Percentiles rank a stretch among this genome's conserved stretches.
Evolutionary conservation across 2,113 vertebrate species (phyloP).

Genomic region (Myxocyprinus asiaticus): DNA sequence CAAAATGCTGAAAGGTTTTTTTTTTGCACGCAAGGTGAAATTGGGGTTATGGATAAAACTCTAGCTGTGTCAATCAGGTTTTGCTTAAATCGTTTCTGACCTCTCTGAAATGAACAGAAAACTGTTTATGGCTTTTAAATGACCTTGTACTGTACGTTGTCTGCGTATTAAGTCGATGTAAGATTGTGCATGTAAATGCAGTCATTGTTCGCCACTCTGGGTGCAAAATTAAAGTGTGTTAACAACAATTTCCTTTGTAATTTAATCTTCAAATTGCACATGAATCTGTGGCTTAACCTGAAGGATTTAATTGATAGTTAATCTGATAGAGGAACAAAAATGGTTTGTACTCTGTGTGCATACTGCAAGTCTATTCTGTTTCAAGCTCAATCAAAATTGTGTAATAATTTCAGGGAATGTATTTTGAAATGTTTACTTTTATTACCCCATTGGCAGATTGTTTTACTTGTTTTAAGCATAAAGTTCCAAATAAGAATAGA

Average conservation of each 20-base stretch:
- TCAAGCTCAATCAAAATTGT: background rate
- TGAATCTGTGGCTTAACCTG: background rate
- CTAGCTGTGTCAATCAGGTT: background rate
- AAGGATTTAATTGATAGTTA: background rate
- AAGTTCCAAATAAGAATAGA: no score
- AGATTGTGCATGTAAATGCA: background rate
- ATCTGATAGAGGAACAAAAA: background rate
- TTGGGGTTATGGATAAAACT: background rate
- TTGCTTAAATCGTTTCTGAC: no score
- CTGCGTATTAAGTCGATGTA: background rate
- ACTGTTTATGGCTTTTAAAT: background rate
- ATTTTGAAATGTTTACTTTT: no score
- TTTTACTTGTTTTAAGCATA: no score
- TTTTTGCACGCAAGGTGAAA: background rate
- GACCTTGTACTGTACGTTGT: background rate
- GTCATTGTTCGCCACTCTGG: background rate
- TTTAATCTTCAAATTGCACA: background rate
- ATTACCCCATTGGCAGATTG: no score
- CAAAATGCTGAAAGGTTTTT: no score
- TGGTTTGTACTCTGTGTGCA: slow-evolving; percentile 3
- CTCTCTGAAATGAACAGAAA: background rate
- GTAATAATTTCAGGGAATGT: no score
- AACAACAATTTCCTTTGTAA: background rate
- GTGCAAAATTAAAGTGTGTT: background rate
- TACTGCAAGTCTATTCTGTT: background rate